Percentiles rank a stretch among this genome's conserved stretches.
Conservation (phyloP, 2,113 vertebrate genomes). For the Rhabdomys dilectus region DNA sequence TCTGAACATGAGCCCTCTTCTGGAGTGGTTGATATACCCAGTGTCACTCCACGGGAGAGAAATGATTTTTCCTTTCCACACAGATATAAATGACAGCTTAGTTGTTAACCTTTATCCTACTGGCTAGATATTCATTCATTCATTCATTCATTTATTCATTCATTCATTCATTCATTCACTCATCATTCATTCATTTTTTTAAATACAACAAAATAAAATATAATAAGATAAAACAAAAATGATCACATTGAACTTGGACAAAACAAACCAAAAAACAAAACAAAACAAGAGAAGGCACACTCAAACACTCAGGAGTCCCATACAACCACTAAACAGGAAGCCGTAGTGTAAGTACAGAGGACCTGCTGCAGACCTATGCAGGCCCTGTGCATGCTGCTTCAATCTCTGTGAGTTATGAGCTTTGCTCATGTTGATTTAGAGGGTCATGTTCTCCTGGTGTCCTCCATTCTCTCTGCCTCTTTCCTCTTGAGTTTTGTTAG, state of each 20-base stretch:
- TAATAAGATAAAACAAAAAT: not conserved
- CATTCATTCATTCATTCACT: not conserved
- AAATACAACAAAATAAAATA: not conserved
- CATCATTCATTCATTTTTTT: not conserved
- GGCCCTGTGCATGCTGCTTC: not conserved
- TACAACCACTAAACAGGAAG: not conserved
- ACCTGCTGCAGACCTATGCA: not conserved
- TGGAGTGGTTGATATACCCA: not conserved
- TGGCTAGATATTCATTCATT: not conserved
- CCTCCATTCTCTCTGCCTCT: not conserved
- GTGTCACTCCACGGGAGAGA: not conserved
- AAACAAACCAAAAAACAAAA: not conserved
- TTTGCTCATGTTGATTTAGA: not conserved
- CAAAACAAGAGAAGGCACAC: not conserved
- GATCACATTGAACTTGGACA: not conserved
- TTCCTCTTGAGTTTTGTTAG: conserved; percentile 82
- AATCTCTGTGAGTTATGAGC: not conserved
- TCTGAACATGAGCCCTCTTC: not conserved
- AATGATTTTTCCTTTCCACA: not conserved
- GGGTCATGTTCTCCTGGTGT: not conserved
- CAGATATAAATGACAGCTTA: not conserved
- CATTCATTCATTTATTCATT: not conserved
- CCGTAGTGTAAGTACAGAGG: not conserved
- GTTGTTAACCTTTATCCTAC: not conserved
- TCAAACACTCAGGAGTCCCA: not conserved